Evolutionary conservation across 1,140 invertebrate species (phyloP), one percentile per base, ranked within the genome.

Genomic region (Chelonus insularis): DNA sequence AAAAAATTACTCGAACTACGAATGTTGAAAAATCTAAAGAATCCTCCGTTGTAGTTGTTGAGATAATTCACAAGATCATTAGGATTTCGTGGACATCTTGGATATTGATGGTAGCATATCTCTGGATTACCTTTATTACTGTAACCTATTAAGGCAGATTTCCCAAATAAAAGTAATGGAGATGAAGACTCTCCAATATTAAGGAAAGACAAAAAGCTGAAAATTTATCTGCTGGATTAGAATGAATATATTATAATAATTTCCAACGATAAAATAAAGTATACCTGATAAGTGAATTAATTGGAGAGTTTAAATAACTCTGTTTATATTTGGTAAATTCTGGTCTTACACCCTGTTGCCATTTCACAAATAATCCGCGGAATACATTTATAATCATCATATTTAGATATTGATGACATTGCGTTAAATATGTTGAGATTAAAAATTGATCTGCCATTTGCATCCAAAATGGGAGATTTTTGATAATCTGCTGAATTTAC

Each of bases 1-100:
- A 20, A 48, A 11, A 48, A 20, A 23, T 39, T 21, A 62, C 55
- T 23, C 25, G 57, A 43, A 45, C 62, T 62, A 20, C 9, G 5
- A 63, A 41, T 60, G 4, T 84, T 86, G 71, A 93, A 92, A 68
- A 89, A 90, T 56, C 89, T 84, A 72, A 92, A 93, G 73, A 93
- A 91, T 7, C 91, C 92, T 37, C 92, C 91, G 58, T 92, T 91
- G 72, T 94, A 86, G 76, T 93, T 94, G 77, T 94, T 93, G 45
- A 93, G 80, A 72, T 93, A 93, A 72, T 90, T 80, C 25, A 92
- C 83, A 7, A 92, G 80, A 68, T 86, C 84, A 60, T 89, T 85
- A 21, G 88, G 80, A 70, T 90, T 87, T 61, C 84, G 85, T 0
- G 92, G 92, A 67, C 92, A 94, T 21, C 84, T 83, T 0, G 88